Evolutionary conservation across 2,888 invertebrate genomes (phyloP), one percentile per base, ranked within the genome.

Genomic region (Hetaerina titia): DNA sequence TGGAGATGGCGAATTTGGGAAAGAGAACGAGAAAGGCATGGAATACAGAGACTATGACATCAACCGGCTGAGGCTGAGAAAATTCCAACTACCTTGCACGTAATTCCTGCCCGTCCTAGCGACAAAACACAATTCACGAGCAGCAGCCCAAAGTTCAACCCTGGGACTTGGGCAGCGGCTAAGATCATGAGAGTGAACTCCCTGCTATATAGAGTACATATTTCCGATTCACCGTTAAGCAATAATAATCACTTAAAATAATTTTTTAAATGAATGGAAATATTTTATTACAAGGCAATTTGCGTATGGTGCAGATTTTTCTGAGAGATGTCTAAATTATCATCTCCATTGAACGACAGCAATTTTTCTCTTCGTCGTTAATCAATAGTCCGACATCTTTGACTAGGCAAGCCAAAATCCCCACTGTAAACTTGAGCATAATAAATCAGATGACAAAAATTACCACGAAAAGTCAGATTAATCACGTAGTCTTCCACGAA

Each of bases 21-120:
- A 57, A 45, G 89, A 19, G 31, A 88, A 88, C 19, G 88, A 88
- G 64, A 90, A 25, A 63, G 63, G 63, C 81, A 81, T 31, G 90
- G 31, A 63, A 64, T 8, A 31, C n/a, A 90, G 90, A 90, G 60
- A 90, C n/a, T n/a, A 45, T 31, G 63, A 31, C 25, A 31, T 81
- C 11, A 13, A 31, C 15, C 81, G 31, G 25, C 5, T 11, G 4
- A 22, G 15, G 31, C 31, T 31, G 25, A 31, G 81, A 31, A 81
- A 81, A 81, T 22, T 81, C 31, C 45, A 45, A 45, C 45, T 45
- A 31, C 69, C n/a, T 69, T 9, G n/a, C 69, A 22, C 22, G n/a
- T 11, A 81, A 25, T 81, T 13, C 13, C 15, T 31, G 4, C 81
- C 31, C 31, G 31, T 45, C 69, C 69, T n/a, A 69, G n/a, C 4